Evolutionary conservation across 2,888 invertebrate species (phyloP).

Genomic region (Chrysomela aeneicollis): DNA sequence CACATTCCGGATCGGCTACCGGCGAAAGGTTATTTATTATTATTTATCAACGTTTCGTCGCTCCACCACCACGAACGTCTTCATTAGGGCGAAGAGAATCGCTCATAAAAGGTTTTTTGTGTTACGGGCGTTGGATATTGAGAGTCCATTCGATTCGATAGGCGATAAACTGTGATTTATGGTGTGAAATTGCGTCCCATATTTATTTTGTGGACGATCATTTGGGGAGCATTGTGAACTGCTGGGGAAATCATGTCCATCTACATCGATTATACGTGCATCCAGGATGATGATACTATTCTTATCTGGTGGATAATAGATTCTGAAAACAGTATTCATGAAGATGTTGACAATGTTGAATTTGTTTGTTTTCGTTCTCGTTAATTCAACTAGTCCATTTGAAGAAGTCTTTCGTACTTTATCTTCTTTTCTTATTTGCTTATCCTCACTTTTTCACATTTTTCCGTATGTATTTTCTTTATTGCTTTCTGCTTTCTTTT

Average conservation of each 20-base stretch:
- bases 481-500: too few relatives aligned
- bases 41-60: neutral
- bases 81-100: slow-evolving; percentile 21
- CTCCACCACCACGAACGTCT: slow-evolving; percentile 14
- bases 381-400: too few relatives aligned
- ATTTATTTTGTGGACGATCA: neutral
- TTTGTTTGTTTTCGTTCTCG: too few relatives aligned
- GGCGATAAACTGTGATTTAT: slow-evolving; percentile 3
- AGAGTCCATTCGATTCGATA: slow-evolving; percentile 11
- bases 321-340: too few relatives aligned
- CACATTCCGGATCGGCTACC: slow-evolving; percentile 18
- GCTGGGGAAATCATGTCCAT: neutral
- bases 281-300: too few relatives aligned
- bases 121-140: slow-evolving; percentile 1
- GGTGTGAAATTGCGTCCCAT: slow-evolving; percentile 17
- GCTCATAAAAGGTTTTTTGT: slow-evolving; percentile 22
- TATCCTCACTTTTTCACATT: too few relatives aligned
- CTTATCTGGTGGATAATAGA: too few relatives aligned
- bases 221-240: neutral
- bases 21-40: slow-evolving; percentile 17
- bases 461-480: too few relatives aligned
- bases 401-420: too few relatives aligned
- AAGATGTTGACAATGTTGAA: too few relatives aligned
- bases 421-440: too few relatives aligned
- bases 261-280: neutral